Percentiles rank a stretch among this genome's conserved stretches.
Conservation (phyloP, 2,113 vertebrate genomes). For the Festucalex cinctus region DNA sequence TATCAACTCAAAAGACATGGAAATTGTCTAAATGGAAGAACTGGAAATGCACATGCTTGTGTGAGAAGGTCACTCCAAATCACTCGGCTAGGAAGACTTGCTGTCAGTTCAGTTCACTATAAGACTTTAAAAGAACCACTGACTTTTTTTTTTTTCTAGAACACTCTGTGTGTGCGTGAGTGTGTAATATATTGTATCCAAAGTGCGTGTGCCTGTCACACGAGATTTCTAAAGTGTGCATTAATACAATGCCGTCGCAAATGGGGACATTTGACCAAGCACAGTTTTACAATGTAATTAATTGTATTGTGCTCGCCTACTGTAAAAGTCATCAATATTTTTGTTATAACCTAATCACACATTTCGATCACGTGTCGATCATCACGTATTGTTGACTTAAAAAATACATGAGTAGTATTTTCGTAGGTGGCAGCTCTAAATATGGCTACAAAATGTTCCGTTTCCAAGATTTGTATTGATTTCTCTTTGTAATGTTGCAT, state of each 20-base stretch:
- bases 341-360: slow-evolving; percentile 48
- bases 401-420: slow-evolving; percentile 92
- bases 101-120: slow-evolving; percentile 11
- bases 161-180: background rate
- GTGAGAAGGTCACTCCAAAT: slow-evolving; percentile 8
- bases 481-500: slow-evolving; percentile 62
- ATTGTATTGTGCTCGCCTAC: slow-evolving; percentile 56
- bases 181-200: slow-evolving; percentile 4
- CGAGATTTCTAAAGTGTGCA: slow-evolving; percentile 30
- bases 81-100: background rate
- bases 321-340: slow-evolving; percentile 37
- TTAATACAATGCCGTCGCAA: slow-evolving; percentile 30
- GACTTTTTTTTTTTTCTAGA: background rate
- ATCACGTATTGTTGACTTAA: slow-evolving; percentile 68
- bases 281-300: slow-evolving; percentile 64
- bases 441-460: slow-evolving; percentile 70
- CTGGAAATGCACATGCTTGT: slow-evolving; percentile 13
- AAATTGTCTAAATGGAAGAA: slow-evolving; percentile 8
- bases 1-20: slow-evolving; percentile 8
- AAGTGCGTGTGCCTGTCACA: slow-evolving; percentile 10
- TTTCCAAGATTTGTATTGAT: slow-evolving; percentile 30
- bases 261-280: slow-evolving; percentile 48
- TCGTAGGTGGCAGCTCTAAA: slow-evolving; percentile 98
- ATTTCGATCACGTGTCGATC: slow-evolving; percentile 41
- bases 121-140: background rate